Evolutionary conservation across 2,888 invertebrate species (phyloP).

Genomic region (Deroplatys truncata): DNA sequence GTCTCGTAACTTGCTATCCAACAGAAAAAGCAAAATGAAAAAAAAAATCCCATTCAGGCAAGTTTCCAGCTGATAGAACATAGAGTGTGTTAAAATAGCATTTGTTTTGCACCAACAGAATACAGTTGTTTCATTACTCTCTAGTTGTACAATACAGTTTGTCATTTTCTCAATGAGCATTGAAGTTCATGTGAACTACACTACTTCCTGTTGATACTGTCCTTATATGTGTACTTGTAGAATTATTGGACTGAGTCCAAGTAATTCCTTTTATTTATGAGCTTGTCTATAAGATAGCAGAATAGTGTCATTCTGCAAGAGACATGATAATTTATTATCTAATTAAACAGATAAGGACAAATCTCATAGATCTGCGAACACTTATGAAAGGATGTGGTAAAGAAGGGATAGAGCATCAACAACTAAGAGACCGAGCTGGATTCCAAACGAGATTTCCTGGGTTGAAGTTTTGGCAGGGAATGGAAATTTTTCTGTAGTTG

Average conservation of each 20-base stretch:
- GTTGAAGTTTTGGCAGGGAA: too few species aligned
- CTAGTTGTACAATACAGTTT: too few species aligned
- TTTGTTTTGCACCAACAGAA: neutral
- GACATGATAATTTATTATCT: neutral
- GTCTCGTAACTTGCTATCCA: too few species aligned
- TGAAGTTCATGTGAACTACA: neutral
- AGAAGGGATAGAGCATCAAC: too few species aligned
- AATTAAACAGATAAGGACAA: neutral
- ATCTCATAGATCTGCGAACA: neutral
- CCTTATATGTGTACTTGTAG: neutral
- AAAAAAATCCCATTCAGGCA: neutral
- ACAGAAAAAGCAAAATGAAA: too few species aligned
- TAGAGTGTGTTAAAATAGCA: neutral
- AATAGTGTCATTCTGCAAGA: neutral
- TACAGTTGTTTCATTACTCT: too few species aligned
- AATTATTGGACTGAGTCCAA: neutral
- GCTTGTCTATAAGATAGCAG: neutral
- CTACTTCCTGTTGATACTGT: too few species aligned
- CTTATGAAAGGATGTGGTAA: neutral
- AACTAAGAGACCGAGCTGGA: too few species aligned
- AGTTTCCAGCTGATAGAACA: neutral
- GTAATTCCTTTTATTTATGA: too few species aligned
- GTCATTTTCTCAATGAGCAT: too few species aligned
- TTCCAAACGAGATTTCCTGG: too few species aligned
- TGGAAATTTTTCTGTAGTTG: too few species aligned